Percentiles rank a stretch among this genome's conserved stretches.
Evolutionary conservation across 2,888 invertebrate species (phyloP).

Genomic region (Rambutsinella grinnellia): DNA sequence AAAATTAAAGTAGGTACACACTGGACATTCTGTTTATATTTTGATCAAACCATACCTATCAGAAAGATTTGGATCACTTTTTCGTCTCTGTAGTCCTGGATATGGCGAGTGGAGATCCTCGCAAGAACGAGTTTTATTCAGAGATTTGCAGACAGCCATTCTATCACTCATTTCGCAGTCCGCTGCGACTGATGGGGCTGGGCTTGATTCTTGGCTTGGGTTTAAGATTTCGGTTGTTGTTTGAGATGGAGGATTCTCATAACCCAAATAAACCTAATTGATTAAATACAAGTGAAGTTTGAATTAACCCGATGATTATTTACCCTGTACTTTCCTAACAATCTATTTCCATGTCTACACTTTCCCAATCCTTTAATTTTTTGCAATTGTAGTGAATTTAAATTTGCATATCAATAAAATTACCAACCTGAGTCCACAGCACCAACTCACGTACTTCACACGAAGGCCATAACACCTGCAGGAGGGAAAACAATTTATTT

Average conservation of each 20-base stretch:
- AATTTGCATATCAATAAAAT: too few species aligned
- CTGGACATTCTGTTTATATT: neutral
- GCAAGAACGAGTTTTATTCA: constrained; percentile 79
- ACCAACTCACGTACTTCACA: constrained; percentile 85
- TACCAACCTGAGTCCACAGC: constrained; percentile 88
- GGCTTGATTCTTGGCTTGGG: constrained; percentile 69
- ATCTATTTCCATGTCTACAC: too few species aligned
- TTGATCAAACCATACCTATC: constrained; percentile 76
- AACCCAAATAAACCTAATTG: constrained; percentile 86
- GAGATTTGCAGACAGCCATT: constrained; percentile 64
- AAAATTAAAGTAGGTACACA: neutral
- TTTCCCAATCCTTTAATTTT: too few species aligned
- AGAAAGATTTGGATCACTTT: constrained; percentile 87
- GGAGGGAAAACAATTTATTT: neutral
- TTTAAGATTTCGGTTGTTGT: constrained; percentile 68
- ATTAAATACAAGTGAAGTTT: too few species aligned
- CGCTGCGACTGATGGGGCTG: constrained; percentile 62
- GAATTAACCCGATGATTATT: too few species aligned
- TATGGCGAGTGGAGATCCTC: constrained; percentile 80
- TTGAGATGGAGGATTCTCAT: constrained; percentile 63
- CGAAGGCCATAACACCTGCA: constrained; percentile 88
- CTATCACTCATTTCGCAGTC: constrained; percentile 57
- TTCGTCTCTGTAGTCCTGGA: constrained; percentile 75
- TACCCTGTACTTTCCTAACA: too few species aligned
- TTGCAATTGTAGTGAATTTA: too few species aligned